phyloP scores from a whole-genome alignment of 2,113 vertebrate genomes.

The Drymodes brunneopygia region DNA sequence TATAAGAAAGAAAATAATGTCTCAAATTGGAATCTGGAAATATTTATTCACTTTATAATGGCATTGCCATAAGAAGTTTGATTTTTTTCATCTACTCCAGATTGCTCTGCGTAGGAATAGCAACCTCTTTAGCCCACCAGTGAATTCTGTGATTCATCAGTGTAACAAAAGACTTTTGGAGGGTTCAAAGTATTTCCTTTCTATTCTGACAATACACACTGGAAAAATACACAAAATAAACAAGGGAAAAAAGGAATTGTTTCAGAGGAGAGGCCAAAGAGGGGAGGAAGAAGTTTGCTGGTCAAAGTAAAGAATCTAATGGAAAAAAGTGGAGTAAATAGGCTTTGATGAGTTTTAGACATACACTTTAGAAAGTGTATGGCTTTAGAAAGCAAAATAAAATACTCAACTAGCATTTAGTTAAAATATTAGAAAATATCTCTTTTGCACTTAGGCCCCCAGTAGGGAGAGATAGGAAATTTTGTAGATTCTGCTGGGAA shows the following conservation, averaged over 20 bases:
- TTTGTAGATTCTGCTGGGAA: not conserved
- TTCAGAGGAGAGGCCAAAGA: not conserved
- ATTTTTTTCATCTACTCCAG: constrained; percentile 16
- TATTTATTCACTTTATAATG: constrained; percentile 17
- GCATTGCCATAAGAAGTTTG: not conserved
- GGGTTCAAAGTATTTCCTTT: not conserved
- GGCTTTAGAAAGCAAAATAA: not conserved
- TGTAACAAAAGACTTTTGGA: constrained; percentile 1
- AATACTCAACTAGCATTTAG: not conserved
- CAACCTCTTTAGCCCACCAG: not conserved
- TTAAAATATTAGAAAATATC: not conserved
- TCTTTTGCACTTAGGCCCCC: not conserved
- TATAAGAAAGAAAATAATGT: not conserved
- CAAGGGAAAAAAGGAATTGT: not conserved
- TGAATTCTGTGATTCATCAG: constrained; percentile 7
- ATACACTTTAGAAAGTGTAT: not conserved
- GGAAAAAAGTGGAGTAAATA: not conserved
- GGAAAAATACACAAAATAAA: not conserved
- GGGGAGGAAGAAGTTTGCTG: not conserved
- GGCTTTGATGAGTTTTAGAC: not conserved
- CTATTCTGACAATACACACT: not conserved
- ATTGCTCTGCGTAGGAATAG: not conserved
- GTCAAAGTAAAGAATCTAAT: not conserved
- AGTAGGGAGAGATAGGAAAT: not conserved
- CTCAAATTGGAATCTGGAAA: constrained; percentile 1